Evolutionary conservation across 1,140 invertebrate species (phyloP), one percentile per base, ranked within the genome.

Genomic region (Hylaeus anthracinus): DNA sequence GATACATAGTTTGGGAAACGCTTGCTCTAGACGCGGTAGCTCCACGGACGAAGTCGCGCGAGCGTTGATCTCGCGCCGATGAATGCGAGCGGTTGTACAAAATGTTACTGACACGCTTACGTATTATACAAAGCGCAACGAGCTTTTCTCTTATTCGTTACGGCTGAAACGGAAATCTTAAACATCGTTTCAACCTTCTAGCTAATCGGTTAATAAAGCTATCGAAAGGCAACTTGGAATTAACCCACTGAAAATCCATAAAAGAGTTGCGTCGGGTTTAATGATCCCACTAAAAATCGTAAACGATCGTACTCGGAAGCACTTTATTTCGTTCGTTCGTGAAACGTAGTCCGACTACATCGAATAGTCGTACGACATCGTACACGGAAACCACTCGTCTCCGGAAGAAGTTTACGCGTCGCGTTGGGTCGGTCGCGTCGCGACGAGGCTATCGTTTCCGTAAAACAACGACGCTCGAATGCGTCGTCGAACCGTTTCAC

Each of bases 401-500:
- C 26, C 26, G 0, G 26, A 26, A 26, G 26, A 26, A 26, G 26
- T 26, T 26, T 26, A 9, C 9, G 8, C 9, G 53, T 55, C 53
- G 10, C 4, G 9, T 55, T 55, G 53, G 9, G 4, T 45, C 45
- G 6, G 55, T 56, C 51, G 6, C 51, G 51, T 15, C 41, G 15
- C 43, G 43, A 45, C 26, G 26, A 26, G 26, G 26, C 26, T 26
- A 4, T 10, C 15, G n/a, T 4, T 45, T 73, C 14, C 60, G 45
- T 5, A 53, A 58, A 77, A 70, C 26, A 14, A 10, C 4, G 53
- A 77, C 53, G 51, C n/a, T 10, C 65, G 64, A 48, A 60, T 71
- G 55, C 26, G 45, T 14, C 14, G 56, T 15, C 45, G 26, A 14
- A 10, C 12, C 26, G 66, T 74, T 73, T 37, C 63, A 48, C 39